phyloP scores from a whole-genome alignment of 2,888 invertebrate species.

The Erebia palarica region DNA sequence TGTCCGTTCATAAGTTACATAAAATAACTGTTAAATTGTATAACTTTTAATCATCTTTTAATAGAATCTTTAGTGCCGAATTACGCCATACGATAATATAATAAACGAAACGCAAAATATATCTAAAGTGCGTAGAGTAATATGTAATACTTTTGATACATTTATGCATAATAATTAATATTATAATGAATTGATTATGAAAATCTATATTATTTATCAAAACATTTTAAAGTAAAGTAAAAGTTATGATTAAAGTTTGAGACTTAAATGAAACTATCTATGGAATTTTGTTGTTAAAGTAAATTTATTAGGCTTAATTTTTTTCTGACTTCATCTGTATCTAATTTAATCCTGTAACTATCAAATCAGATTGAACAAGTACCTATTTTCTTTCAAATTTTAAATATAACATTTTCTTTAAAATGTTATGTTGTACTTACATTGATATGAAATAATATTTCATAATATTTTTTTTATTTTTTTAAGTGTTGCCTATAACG shows the following conservation, averaged over 20 bases:
- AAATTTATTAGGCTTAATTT: neutral
- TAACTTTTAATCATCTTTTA: slow-evolving; percentile 29
- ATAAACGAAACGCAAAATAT: slow-evolving; percentile 33
- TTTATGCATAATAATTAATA: slow-evolving; percentile 44
- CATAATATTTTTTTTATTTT: slow-evolving; percentile 70
- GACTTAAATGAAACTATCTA: neutral
- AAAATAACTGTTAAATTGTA: slow-evolving; percentile 11
- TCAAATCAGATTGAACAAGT: neutral
- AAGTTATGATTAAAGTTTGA: slow-evolving; percentile 37
- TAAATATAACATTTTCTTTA: slow-evolving; percentile 39
- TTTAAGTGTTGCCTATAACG: slow-evolving; percentile 75
- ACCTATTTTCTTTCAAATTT: slow-evolving; percentile 31
- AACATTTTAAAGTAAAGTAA: slow-evolving; percentile 35
- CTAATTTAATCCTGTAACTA: too few species aligned
- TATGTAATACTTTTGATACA: slow-evolving; percentile 39
- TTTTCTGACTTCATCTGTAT: neutral
- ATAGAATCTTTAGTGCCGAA: slow-evolving; percentile 37
- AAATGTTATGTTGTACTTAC: slow-evolving; percentile 69
- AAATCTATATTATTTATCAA: slow-evolving; percentile 40
- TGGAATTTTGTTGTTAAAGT: neutral
- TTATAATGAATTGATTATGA: slow-evolving; percentile 52
- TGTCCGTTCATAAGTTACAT: slow-evolving; percentile 15
- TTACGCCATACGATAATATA: slow-evolving; percentile 42
- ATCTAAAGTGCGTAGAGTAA: slow-evolving; percentile 44
- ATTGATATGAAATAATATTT: slow-evolving; percentile 73